A percentile compares a stretch with the other conserved stretches of the same genome.
These are phyloP conservation scores for Malurus splendens DNA, from an alignment of 2,797 vertebrate species.

Conservation along the genomic window DNA sequence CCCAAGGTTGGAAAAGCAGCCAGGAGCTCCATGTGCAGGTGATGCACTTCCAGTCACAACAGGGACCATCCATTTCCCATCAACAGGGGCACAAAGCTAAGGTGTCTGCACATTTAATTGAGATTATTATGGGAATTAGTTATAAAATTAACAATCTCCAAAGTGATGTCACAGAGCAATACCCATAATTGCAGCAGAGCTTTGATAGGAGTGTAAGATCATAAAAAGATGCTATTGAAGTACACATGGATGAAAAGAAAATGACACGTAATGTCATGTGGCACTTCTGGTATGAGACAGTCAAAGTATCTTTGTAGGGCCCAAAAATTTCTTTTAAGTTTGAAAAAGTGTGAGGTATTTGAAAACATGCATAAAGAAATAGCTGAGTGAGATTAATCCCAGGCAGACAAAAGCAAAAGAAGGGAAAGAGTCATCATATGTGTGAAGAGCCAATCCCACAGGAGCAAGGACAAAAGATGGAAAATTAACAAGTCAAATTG, in stretches of 20 bases:
- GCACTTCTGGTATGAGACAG: not conserved
- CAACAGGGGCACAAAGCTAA: not conserved
- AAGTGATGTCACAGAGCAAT: not conserved
- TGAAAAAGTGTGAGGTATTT: not conserved
- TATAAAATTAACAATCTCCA: constrained; percentile 20
- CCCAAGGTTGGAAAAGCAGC: constrained; percentile 1
- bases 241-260: not conserved
- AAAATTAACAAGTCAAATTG: constrained; percentile 18
- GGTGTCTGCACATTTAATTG: constrained; percentile 28
- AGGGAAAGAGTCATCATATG: constrained; percentile 1
- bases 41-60: not conserved
- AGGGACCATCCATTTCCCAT: not conserved
- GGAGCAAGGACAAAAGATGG: not conserved
- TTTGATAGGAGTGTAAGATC: not conserved
- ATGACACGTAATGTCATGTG: not conserved
- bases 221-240: not conserved
- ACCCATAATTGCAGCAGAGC: not conserved
- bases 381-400: not conserved
- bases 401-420: not conserved
- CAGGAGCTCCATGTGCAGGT: not conserved
- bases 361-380: not conserved
- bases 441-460: not conserved
- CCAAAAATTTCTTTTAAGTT: not conserved
- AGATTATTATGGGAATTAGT: constrained; percentile 40
- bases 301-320: not conserved